phyloP scores from a whole-genome alignment of 2,797 vertebrate species.

The Hydrolagus colliei region DNA sequence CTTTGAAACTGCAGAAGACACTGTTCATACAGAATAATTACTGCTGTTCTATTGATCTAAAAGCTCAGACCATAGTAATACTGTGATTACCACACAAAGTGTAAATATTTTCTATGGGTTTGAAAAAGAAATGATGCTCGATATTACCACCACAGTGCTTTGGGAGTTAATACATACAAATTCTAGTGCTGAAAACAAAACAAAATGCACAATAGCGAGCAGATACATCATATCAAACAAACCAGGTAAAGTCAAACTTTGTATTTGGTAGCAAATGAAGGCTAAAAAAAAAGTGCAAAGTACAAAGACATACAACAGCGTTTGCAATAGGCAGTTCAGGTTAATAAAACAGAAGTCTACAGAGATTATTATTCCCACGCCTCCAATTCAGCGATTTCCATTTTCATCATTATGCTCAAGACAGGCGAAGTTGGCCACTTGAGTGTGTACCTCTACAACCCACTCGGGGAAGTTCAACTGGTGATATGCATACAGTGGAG shows the following conservation, averaged over 20 bases:
- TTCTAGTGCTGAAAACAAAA: not conserved
- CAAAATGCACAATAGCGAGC: no score
- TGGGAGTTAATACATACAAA: not conserved
- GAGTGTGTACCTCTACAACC: conserved; percentile 11
- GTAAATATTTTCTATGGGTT: not conserved
- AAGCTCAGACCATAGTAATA: not conserved
- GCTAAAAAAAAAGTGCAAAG: not conserved
- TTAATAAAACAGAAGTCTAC: conserved; percentile 47
- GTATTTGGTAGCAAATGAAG: not conserved
- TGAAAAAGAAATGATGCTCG: not conserved
- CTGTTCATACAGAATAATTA: not conserved
- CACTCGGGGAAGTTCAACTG: conserved; percentile 26
- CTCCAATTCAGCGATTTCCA: conserved; percentile 56
- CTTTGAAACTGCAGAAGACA: not conserved
- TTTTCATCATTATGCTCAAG: conserved; percentile 34
- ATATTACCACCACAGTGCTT: not conserved
- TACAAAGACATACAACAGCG: conserved; percentile 50
- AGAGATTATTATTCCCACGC: conserved; percentile 50
- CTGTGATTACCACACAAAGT: not conserved
- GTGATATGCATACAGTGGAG: conserved; percentile 40
- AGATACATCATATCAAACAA: not conserved
- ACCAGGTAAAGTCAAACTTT: not conserved
- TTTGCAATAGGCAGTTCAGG: conserved; percentile 47
- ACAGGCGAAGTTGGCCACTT: not conserved
- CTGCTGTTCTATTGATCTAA: not conserved